These are phyloP conservation scores for Manduca sexta DNA, from an alignment of 1,140 invertebrate species.

Conservation along the genomic window DNA sequence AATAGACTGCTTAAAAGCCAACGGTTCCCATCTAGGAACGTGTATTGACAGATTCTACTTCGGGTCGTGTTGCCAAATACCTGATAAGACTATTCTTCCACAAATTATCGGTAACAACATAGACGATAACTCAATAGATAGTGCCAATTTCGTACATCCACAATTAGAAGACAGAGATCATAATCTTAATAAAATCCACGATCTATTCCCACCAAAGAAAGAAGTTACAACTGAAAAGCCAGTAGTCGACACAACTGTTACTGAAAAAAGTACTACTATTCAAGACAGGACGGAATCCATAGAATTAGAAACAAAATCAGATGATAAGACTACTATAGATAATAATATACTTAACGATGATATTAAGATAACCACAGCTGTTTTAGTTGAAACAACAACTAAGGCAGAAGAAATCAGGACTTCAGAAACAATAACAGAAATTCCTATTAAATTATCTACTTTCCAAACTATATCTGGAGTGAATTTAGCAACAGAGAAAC, in stretches of 20 bases:
- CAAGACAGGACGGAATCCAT: conserved; percentile 36
- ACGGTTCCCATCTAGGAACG: conserved; percentile 91
- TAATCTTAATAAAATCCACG: conserved; percentile 33
- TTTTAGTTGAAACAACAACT: conserved; percentile 31
- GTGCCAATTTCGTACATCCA: conserved; percentile 63
- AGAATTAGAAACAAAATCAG: conserved; percentile 40
- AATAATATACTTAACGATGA: conserved; percentile 40
- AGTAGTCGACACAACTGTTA: conserved; percentile 16
- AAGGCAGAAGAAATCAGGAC: conserved; percentile 31
- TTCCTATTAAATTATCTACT: conserved; percentile 68
- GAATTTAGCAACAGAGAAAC: conserved; percentile 38
- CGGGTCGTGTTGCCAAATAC: conserved; percentile 89
- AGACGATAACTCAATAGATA: conserved; percentile 67
- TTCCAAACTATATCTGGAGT: conserved; percentile 68
- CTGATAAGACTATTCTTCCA: conserved; percentile 62
- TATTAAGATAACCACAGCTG: conserved; percentile 36
- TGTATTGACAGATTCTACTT: conserved; percentile 95
- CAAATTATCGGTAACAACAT: conserved; percentile 61
- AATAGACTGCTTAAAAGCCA: conserved; percentile 92
- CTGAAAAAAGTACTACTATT: conserved; percentile 20
- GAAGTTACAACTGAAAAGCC: conserved; percentile 28
- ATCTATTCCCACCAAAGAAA: conserved; percentile 25
- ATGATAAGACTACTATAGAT: conserved; percentile 36
- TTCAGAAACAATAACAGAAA: conserved; percentile 38
- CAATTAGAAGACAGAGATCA: conserved; percentile 49